These are phyloP conservation scores for Ecliptopera silaceata DNA, from an alignment of 2,888 invertebrate genomes.

Conservation along the genomic window DNA sequence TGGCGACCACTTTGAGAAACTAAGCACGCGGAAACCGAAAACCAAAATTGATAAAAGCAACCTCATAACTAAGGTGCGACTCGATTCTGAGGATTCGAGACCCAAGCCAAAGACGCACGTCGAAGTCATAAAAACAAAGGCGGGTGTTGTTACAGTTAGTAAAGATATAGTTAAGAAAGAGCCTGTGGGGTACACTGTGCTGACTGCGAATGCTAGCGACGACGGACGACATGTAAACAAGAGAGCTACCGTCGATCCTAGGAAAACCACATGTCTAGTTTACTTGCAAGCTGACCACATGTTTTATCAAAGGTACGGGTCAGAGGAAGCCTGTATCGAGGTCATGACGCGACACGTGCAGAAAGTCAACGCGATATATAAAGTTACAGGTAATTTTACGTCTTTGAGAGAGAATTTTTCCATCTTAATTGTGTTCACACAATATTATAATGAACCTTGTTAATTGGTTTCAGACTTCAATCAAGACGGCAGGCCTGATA, in stretches of 20 bases:
- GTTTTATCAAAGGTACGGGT: conserved; percentile 96
- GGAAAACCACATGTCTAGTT: conserved; percentile 96
- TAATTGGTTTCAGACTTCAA: conserved; percentile 89
- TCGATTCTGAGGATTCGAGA: conserved; percentile 78
- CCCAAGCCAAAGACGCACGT: conserved; percentile 87
- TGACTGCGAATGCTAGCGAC: conserved; percentile 76
- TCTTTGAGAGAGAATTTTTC: conserved; percentile 9
- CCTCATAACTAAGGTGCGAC: conserved; percentile 79
- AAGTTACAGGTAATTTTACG: conserved; percentile 87
- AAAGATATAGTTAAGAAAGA: conserved; percentile 85
- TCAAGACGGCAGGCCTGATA: conserved; percentile 94
- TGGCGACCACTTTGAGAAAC: conserved; percentile 78
- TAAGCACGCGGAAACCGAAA: conserved; percentile 76
- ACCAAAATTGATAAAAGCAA: conserved; percentile 80
- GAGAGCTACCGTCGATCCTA: conserved; percentile 89
- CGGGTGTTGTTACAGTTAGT: conserved; percentile 85
- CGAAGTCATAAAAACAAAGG: conserved; percentile 86
- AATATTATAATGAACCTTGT: conserved; percentile 18
- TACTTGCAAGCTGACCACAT: conserved; percentile 98
- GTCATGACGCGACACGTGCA: conserved; percentile 97
- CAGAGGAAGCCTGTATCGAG: conserved; percentile 97
- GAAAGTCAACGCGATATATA: conserved; percentile 94
- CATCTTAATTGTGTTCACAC: conserved; percentile 4
- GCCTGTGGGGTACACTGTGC: conserved; percentile 74
- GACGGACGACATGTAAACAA: conserved; percentile 85